Percentiles rank a stretch among this genome's conserved stretches.
Conservation (phyloP, 2,113 vertebrate genomes). For the Lagopus muta region DNA sequence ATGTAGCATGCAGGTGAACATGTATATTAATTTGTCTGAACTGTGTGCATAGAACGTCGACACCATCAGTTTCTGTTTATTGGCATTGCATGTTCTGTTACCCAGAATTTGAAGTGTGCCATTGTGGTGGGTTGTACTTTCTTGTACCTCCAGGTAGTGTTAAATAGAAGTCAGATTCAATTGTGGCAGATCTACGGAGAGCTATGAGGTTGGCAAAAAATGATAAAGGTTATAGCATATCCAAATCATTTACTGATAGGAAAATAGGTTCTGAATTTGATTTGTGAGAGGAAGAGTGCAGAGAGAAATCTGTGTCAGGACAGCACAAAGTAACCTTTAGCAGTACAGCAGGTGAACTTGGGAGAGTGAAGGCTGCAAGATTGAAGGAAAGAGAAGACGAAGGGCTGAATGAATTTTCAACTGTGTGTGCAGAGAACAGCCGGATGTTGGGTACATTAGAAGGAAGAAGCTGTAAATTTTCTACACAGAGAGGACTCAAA, state of each 20-base stretch:
- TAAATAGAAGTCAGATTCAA: not conserved
- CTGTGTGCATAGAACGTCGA: not conserved
- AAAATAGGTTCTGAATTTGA: not conserved
- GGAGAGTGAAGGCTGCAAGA: not conserved
- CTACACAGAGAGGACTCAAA: not conserved
- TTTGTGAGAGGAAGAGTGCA: not conserved
- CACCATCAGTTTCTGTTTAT: not conserved
- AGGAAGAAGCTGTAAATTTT: not conserved
- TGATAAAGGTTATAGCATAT: not conserved
- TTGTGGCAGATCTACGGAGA: not conserved
- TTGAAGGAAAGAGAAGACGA: not conserved
- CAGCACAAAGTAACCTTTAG: not conserved
- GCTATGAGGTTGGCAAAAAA: not conserved
- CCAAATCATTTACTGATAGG: not conserved
- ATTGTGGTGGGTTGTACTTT: not conserved
- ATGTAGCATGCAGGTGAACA: not conserved
- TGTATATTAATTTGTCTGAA: not conserved
- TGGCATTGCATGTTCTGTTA: not conserved
- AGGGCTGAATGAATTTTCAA: not conserved
- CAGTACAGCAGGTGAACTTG: not conserved
- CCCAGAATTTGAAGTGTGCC: not conserved
- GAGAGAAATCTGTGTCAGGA: not conserved
- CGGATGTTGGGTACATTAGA: not conserved
- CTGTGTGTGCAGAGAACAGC: not conserved
- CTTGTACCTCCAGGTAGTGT: not conserved